Evolutionary conservation across 2,797 vertebrate genomes (phyloP).

Genomic region (Anableps anableps): DNA sequence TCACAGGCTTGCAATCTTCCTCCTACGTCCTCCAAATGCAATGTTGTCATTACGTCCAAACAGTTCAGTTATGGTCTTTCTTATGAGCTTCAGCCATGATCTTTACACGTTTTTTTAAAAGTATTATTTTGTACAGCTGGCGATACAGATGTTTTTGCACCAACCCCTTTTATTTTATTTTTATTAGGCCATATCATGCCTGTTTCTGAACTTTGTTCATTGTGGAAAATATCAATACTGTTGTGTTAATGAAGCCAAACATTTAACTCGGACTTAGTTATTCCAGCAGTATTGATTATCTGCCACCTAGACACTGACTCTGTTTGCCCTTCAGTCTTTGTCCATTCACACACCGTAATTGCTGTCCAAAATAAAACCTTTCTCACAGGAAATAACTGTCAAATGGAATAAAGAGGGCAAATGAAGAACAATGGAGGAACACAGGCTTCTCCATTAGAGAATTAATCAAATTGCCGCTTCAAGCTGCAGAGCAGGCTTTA

Average conservation of each 20-base stretch:
- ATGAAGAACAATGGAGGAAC: slow-evolving; percentile 75
- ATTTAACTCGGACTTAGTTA: background rate
- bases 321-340: slow-evolving; percentile 34
- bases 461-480: slow-evolving; percentile 77
- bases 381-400: slow-evolving; percentile 43
- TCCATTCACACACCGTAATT: slow-evolving; percentile 30
- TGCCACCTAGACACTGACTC: slow-evolving; percentile 4
- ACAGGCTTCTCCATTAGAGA: slow-evolving; percentile 77
- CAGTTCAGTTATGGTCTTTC: background rate
- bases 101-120: background rate
- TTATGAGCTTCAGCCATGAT: background rate
- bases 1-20: background rate
- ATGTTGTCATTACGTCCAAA: background rate
- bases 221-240: background rate
- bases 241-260: background rate
- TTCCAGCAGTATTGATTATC: background rate
- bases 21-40: background rate
- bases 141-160: background rate
- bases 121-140: background rate
- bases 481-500: slow-evolving; percentile 70
- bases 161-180: background rate
- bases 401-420: slow-evolving; percentile 57
- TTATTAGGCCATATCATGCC: background rate
- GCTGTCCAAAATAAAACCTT: slow-evolving; percentile 27
- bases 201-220: background rate